Percentiles rank a stretch among this genome's conserved stretches.
Evolutionary conservation across 2,113 vertebrate species (phyloP).

Genomic region (Callipepla californica): DNA sequence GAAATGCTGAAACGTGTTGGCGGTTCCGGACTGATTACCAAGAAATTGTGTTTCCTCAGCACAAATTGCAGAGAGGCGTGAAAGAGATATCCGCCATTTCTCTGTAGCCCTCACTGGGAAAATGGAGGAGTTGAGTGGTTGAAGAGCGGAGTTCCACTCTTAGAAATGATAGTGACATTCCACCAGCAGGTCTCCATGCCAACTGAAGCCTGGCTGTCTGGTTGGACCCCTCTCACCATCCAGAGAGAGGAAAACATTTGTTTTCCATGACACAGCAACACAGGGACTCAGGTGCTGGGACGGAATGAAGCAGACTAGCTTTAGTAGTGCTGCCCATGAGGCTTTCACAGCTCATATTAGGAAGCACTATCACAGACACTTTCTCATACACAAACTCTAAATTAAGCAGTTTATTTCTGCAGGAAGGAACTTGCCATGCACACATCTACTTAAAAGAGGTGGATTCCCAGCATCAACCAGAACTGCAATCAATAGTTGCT

Average conservation of each 20-base stretch:
- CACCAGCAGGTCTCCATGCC: background rate
- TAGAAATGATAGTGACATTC: background rate
- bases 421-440: background rate
- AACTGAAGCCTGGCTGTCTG: background rate
- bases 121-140: rapidly evolving
- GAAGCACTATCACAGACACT: background rate
- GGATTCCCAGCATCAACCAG: background rate
- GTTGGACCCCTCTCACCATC: background rate
- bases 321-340: background rate
- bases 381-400: background rate
- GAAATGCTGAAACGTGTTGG: background rate
- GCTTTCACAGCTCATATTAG: background rate
- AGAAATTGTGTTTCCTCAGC: background rate
- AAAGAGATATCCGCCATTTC: background rate
- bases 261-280: background rate
- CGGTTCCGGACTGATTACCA: background rate
- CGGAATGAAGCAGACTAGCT: background rate
- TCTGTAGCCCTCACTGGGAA: background rate
- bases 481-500: background rate
- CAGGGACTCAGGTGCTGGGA: background rate
- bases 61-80: background rate
- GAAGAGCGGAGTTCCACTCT: background rate
- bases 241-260: background rate
- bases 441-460: rapidly evolving
- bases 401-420: background rate